Evolutionary conservation across 2,888 invertebrate species (phyloP).

Genomic region (Lissonota sp.): DNA sequence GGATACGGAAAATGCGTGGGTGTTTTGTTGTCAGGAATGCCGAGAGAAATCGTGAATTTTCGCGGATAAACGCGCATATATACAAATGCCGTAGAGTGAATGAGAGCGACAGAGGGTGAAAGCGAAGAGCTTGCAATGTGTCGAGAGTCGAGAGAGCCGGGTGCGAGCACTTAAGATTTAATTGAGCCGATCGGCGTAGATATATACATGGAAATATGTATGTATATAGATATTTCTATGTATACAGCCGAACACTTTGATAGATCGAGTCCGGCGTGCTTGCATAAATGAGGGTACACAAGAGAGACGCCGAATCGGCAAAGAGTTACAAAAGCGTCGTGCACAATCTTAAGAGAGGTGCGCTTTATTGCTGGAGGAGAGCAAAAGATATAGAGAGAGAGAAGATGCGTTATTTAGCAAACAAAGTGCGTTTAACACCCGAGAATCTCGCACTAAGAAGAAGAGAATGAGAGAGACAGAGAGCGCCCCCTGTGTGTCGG

Average conservation of each 20-base stretch:
- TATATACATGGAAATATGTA: constrained; percentile 16
- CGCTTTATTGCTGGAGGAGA: constrained; percentile 29
- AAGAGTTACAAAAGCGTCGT: constrained; percentile 39
- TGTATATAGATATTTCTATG: neutral
- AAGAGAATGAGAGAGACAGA: constrained; percentile 11
- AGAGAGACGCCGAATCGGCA: constrained; percentile 36
- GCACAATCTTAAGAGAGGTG: constrained; percentile 40
- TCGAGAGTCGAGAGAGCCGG: constrained; percentile 52
- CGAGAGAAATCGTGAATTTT: constrained; percentile 3
- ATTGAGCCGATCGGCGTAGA: constrained; percentile 63
- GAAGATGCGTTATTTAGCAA: constrained; percentile 81
- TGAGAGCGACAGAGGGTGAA: constrained; percentile 19
- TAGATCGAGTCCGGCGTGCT: constrained; percentile 18
- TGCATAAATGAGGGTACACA: constrained; percentile 31
- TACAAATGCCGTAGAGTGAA: neutral
- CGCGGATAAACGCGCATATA: constrained; percentile 16
- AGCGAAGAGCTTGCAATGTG: constrained; percentile 33
- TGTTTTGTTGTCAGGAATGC: constrained; percentile 11
- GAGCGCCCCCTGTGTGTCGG: constrained; percentile 72
- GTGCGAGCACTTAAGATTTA: constrained; percentile 64
- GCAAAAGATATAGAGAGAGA: constrained; percentile 48
- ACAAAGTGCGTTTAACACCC: constrained; percentile 81
- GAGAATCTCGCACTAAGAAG: constrained; percentile 7
- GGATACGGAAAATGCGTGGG: neutral
- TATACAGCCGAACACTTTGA: neutral